phyloP scores from a whole-genome alignment of 2,797 vertebrate species.

The Luscinia megarhynchos region DNA sequence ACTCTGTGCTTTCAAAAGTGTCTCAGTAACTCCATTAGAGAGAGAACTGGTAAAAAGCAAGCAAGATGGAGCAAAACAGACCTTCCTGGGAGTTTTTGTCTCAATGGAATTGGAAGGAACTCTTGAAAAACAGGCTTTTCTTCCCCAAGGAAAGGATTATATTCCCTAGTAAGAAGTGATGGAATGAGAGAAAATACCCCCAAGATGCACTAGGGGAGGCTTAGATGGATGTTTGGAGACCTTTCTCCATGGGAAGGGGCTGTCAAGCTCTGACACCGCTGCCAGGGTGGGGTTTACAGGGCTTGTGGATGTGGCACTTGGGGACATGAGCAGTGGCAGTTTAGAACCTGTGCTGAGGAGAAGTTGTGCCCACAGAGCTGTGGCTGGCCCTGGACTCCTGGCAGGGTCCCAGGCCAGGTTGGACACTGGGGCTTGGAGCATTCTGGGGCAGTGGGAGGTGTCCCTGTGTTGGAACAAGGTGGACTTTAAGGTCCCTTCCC shows the following conservation, averaged over 20 bases:
- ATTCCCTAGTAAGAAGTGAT: background rate
- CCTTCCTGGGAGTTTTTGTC: constrained; percentile 45
- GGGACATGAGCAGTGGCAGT: background rate
- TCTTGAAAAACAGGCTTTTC: background rate
- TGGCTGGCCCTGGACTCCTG: background rate
- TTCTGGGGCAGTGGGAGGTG: background rate
- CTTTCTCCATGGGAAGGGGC: background rate
- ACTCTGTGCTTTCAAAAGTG: background rate
- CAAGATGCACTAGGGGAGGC: background rate
- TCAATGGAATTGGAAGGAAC: constrained; percentile 13
- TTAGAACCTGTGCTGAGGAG: background rate
- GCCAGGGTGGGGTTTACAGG: background rate
- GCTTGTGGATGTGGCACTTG: background rate
- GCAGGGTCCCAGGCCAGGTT: background rate
- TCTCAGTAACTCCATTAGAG: constrained; percentile 43
- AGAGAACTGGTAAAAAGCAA: background rate
- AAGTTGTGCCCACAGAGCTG: background rate
- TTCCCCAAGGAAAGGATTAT: background rate
- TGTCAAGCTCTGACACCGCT: background rate
- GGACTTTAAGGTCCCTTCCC: background rate
- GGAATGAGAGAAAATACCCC: background rate
- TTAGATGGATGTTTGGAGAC: background rate
- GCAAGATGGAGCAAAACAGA: constrained; percentile 27
- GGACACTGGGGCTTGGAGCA: background rate
- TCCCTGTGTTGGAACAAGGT: background rate